A percentile compares a stretch with the other conserved stretches of the same genome.
Conservation (phyloP, 2,113 vertebrate genomes). For the Lanius collurio region DNA sequence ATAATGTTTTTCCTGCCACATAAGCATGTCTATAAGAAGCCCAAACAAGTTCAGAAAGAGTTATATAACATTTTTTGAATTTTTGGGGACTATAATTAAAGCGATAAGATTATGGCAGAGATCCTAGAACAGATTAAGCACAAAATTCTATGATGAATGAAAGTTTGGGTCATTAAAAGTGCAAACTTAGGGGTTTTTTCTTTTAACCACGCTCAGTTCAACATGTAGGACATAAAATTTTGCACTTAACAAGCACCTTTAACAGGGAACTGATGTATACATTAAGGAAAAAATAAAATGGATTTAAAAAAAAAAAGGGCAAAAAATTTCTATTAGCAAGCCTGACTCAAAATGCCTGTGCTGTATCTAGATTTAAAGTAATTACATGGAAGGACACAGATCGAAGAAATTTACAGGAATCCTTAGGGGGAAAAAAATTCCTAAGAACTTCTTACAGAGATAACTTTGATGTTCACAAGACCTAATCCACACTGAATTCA, state of each 20-base stretch:
- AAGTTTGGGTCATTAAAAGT: constrained; percentile 74
- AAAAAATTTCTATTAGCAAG: neutral
- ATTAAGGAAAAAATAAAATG: neutral
- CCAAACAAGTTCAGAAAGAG: constrained; percentile 77
- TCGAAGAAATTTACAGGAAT: neutral
- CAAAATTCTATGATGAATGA: constrained; percentile 72
- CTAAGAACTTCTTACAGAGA: neutral
- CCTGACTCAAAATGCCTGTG: neutral
- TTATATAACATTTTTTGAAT: constrained; percentile 88
- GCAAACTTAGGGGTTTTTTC: constrained; percentile 41
- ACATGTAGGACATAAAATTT: neutral
- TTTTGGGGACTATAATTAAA: constrained; percentile 83
- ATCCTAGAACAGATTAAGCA: constrained; percentile 85
- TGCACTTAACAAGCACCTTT: constrained; percentile 25
- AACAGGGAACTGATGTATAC: neutral
- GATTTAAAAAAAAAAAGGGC: neutral
- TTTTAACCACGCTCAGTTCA: constrained; percentile 37
- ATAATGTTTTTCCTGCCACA: constrained; percentile 60
- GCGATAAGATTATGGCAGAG: constrained; percentile 82
- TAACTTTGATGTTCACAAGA: neutral
- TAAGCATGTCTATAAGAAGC: constrained; percentile 75
- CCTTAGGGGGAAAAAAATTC: neutral
- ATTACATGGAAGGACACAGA: neutral
- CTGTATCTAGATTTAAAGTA: neutral
- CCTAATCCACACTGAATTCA: neutral